Percentiles rank a stretch among this genome's conserved stretches.
phyloP scores from a whole-genome alignment of 2,797 vertebrate species.

The Huso huso region DNA sequence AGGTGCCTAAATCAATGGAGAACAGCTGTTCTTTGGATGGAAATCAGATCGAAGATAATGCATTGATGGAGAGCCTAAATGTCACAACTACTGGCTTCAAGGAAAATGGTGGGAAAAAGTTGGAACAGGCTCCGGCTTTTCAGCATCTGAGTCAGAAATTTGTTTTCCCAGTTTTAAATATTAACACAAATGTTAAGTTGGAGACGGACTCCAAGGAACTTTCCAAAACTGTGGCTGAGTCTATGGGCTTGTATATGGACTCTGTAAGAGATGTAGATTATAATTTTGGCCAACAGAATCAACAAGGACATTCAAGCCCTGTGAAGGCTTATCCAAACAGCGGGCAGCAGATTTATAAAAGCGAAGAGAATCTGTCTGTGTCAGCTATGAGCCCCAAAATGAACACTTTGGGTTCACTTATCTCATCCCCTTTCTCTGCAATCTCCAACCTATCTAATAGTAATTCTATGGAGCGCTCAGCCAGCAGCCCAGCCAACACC shows the following conservation, averaged over 20 bases:
- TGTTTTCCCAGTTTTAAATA: slow-evolving; percentile 71
- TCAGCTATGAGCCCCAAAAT: slow-evolving; percentile 53
- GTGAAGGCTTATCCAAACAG: slow-evolving; percentile 77
- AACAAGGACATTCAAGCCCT: slow-evolving; percentile 58
- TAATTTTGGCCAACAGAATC: slow-evolving; percentile 73
- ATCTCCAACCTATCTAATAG: slow-evolving; percentile 48
- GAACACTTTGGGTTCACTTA: slow-evolving; percentile 59
- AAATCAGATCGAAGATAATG: slow-evolving; percentile 64
- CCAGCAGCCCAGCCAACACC: slow-evolving; percentile 63
- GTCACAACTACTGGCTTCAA: slow-evolving; percentile 49
- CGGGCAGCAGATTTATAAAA: slow-evolving; percentile 65
- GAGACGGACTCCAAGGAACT: slow-evolving; percentile 95
- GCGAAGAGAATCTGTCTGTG: slow-evolving; percentile 59
- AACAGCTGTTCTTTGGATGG: slow-evolving; percentile 65
- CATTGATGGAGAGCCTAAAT: slow-evolving; percentile 84
- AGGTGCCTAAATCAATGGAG: slow-evolving; percentile 72
- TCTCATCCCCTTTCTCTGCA: slow-evolving; percentile 49
- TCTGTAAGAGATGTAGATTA: slow-evolving; percentile 86
- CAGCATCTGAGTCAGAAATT: slow-evolving; percentile 69
- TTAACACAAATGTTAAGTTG: slow-evolving; percentile 66
- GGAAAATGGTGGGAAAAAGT: slow-evolving; percentile 72
- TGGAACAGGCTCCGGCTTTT: slow-evolving; percentile 66
- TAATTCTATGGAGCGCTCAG: slow-evolving; percentile 58
- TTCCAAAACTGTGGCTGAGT: slow-evolving; percentile 91
- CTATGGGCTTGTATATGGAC: slow-evolving; percentile 98